Evolutionary conservation across 2,888 invertebrate species (phyloP), one percentile per base, ranked within the genome.

Genomic region (Pristionchus maxplancki): DNA sequence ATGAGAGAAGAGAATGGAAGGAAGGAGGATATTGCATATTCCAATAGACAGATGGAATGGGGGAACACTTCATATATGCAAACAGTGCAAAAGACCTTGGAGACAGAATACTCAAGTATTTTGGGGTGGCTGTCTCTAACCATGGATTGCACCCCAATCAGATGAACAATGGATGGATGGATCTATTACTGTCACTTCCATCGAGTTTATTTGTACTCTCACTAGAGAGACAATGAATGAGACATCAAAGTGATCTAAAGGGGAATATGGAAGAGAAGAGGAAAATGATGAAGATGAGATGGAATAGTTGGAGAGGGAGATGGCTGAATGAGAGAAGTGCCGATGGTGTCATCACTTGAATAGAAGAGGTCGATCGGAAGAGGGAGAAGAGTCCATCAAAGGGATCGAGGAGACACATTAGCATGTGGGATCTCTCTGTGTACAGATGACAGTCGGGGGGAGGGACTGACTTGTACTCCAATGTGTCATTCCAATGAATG

Each of bases 81-180:
- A 40, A 62, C 40, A 84, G 64, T 44, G 58, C 24, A 62, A 53
- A 78, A 81, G 81, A 81, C 81, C 81, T 81, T 81, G 81, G 50
- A 81, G 81, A 50, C 74, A 40, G 48, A 48, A 44, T 28, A 81
- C 81, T 81, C 81, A 81, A 81, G 81, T 81, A 81, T 81, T 81
- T 81, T 81, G 81, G 67, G 74, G 74, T 74, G 74, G 40, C 74
- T 74, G 74, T 74, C 74, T 74, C 74, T 74, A 74, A 74, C 74
- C 40, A 74, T 74, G 20, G 37, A 74, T 40, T 74, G 74, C 37
- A 74, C 74, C 24, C 40, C 74, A 74, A 74, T 74, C 74, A 74
- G 40, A 74, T 20, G 74, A 40, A 74, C 74, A 74, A 74, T 74
- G 74, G 74, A 74, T 40, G 74, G 74, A 74, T 40, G 40, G 40